phyloP scores from a whole-genome alignment of 2,797 vertebrate species.

The Sebastes reedi region DNA sequence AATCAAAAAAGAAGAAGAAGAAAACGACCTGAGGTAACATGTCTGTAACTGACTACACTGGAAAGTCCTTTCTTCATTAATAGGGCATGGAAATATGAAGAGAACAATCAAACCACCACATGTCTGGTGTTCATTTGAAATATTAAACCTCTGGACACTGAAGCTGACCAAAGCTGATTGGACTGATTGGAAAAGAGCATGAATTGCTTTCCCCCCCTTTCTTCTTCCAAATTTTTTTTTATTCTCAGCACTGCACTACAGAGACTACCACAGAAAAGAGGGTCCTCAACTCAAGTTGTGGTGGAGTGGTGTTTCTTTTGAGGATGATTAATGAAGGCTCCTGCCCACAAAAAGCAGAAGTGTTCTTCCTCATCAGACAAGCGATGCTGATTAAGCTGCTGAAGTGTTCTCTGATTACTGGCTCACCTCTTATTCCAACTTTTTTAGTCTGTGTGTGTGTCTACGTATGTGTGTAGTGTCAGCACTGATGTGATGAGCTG shows the following conservation, averaged over 20 bases:
- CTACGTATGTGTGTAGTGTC: not conserved
- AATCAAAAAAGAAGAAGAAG: not conserved
- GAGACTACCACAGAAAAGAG: constrained; percentile 30
- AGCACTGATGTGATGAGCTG: constrained; percentile 30
- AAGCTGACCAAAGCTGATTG: constrained; percentile 53
- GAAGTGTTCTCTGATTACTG: constrained; percentile 77
- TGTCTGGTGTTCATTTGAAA: constrained; percentile 52
- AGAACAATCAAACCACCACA: constrained; percentile 15
- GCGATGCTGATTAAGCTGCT: constrained; percentile 75
- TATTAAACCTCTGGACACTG: constrained; percentile 32
- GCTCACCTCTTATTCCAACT: constrained; percentile 46
- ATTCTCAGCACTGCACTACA: not conserved
- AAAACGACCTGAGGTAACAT: not conserved
- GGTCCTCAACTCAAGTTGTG: constrained; percentile 67
- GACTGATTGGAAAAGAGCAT: constrained; percentile 53
- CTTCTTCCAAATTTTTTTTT: not conserved
- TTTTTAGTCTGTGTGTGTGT: constrained; percentile 1
- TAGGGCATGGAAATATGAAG: constrained; percentile 3
- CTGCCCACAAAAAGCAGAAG: constrained; percentile 69
- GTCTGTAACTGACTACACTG: not conserved
- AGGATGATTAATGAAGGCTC: constrained; percentile 81
- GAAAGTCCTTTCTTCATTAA: not conserved
- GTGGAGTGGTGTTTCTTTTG: constrained; percentile 71
- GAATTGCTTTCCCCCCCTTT: not conserved
- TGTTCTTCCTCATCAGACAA: constrained; percentile 80